phyloP scores from a whole-genome alignment of 2,888 invertebrate genomes.

The Agrilus cyanescens region DNA sequence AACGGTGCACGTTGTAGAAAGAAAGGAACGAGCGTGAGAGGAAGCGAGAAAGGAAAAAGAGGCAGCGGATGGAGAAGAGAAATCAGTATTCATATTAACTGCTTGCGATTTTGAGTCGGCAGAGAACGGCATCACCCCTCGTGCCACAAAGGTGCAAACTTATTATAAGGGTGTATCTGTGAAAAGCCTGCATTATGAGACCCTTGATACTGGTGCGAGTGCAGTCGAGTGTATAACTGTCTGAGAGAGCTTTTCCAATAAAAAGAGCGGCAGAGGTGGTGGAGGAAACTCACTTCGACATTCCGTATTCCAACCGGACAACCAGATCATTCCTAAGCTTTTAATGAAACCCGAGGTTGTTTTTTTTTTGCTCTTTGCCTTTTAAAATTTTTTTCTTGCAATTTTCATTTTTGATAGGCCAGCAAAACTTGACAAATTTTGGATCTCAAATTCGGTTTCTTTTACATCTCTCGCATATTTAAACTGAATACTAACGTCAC shows the following conservation, averaged over 20 bases:
- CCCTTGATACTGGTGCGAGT: conserved; percentile 30
- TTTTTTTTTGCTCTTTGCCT: too few species aligned
- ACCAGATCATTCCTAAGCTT: too few species aligned
- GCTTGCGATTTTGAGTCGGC: conserved; percentile 23
- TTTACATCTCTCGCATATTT: too few species aligned
- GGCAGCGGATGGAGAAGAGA: conserved; percentile 13
- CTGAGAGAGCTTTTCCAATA: conserved; percentile 28
- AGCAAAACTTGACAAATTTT: too few species aligned
- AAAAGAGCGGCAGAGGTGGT: conserved; percentile 18
- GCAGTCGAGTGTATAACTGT: conserved; percentile 32
- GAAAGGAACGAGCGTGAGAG: not conserved
- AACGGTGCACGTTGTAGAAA: not conserved
- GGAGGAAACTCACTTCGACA: not conserved
- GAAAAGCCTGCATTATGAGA: conserved; percentile 31
- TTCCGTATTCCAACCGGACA: too few species aligned
- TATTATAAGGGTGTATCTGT: conserved; percentile 34
- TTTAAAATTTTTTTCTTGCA: too few species aligned
- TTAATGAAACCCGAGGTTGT: too few species aligned
- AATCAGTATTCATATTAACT: conserved; percentile 35
- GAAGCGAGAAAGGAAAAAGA: not conserved
- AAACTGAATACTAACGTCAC: too few species aligned
- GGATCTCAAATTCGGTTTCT: too few species aligned
- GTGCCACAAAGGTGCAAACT: conserved; percentile 32
- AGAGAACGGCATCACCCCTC: conserved; percentile 18
- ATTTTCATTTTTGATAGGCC: too few species aligned